Conservation (phyloP, 2,888 invertebrate species). For the Panzeria rudis region DNA sequence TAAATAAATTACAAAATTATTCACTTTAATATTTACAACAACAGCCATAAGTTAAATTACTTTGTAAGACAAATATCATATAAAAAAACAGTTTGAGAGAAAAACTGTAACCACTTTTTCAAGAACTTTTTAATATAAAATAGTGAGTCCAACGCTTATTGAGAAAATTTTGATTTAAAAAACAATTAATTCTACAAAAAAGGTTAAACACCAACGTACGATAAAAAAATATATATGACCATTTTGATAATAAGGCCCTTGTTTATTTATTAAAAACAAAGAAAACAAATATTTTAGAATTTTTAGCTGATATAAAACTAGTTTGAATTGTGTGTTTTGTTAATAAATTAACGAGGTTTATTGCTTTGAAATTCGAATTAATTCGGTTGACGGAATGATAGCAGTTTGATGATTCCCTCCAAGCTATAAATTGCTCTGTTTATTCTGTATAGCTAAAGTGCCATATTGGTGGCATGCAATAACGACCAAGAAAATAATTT, state of each 20-base stretch:
- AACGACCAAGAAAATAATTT: too few relatives aligned
- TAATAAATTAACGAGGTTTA: too few relatives aligned
- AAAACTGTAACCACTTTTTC: constrained; percentile 8
- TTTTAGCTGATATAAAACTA: too few relatives aligned
- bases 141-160: background rate
- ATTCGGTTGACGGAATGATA: too few relatives aligned
- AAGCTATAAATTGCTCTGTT: too few relatives aligned
- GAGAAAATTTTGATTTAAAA: constrained; percentile 12
- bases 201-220: constrained; percentile 38
- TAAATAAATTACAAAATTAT: constrained; percentile 37
- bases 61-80: constrained; percentile 17
- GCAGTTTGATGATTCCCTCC: too few relatives aligned
- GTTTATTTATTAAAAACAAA: background rate
- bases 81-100: background rate
- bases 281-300: too few relatives aligned
- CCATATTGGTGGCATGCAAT: too few relatives aligned
- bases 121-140: constrained; percentile 31
- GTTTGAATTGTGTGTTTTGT: too few relatives aligned
- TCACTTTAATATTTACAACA: constrained; percentile 32
- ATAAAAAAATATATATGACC: background rate
- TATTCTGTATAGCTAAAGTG: too few relatives aligned
- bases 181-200: background rate
- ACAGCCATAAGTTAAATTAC: constrained; percentile 51
- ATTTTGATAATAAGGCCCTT: background rate
- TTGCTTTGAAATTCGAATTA: too few relatives aligned